phyloP scores from a whole-genome alignment of 2,888 invertebrate genomes.

The Xestoiulus laeticollis region DNA sequence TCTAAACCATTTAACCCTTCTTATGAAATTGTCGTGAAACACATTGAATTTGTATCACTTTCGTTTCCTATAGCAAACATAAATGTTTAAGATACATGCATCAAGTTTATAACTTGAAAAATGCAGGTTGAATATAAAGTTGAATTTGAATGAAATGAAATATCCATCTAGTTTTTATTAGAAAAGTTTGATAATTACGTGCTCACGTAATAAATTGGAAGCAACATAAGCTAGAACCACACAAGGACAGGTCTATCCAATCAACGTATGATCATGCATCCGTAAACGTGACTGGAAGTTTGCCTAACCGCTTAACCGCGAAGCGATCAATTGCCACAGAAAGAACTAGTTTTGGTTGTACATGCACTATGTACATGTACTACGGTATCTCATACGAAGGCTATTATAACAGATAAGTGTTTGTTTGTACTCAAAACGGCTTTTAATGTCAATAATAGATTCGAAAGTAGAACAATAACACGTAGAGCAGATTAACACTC shows the following conservation, averaged over 20 bases:
- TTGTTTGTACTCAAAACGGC: neutral
- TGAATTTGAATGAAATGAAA: too few species aligned
- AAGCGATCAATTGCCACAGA: neutral
- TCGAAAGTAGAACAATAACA: slow-evolving; percentile 21
- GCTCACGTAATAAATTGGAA: too few species aligned
- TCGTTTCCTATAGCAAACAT: too few species aligned
- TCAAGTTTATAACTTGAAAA: too few species aligned
- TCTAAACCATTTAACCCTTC: too few species aligned
- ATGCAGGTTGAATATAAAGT: too few species aligned
- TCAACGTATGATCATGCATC: neutral
- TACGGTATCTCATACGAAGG: neutral
- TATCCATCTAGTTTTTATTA: too few species aligned
- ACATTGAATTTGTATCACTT: too few species aligned
- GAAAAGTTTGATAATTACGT: too few species aligned
- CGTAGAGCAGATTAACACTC: slow-evolving; percentile 16
- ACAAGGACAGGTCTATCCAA: neutral
- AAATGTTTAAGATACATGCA: too few species aligned
- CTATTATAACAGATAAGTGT: neutral
- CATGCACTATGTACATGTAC: neutral
- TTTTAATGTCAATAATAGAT: slow-evolving; percentile 10
- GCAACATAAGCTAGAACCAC: too few species aligned
- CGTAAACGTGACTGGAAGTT: slow-evolving; percentile 5
- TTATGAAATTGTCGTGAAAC: too few species aligned
- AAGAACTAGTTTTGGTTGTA: neutral
- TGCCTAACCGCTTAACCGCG: neutral